phyloP scores from a whole-genome alignment of 2,113 vertebrate species.

The Noctilio leporinus region DNA sequence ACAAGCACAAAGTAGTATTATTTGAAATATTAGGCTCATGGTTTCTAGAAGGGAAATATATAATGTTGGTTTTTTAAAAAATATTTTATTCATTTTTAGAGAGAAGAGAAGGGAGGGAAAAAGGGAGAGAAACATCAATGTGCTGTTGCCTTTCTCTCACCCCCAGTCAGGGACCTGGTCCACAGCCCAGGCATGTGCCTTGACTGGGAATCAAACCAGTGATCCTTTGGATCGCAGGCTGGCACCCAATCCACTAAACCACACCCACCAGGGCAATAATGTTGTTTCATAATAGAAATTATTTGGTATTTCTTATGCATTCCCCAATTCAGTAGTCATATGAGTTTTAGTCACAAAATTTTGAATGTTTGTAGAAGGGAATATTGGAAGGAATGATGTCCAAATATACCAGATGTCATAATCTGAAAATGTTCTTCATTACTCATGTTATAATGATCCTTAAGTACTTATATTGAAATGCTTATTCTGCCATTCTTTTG shows the following conservation, averaged over 20 bases:
- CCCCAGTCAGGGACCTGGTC: too few species aligned
- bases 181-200: too few species aligned
- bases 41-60: background rate
- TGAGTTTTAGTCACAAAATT: background rate
- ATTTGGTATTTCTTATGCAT: background rate
- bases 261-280: too few species aligned
- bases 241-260: too few species aligned
- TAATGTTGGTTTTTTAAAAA: background rate
- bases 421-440: background rate
- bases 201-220: too few species aligned
- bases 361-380: background rate
- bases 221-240: too few species aligned
- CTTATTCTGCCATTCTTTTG: background rate
- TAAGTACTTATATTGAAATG: background rate
- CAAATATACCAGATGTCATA: background rate
- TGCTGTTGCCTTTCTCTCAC: too few species aligned
- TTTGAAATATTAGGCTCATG: background rate
- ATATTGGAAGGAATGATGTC: background rate
- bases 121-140: too few species aligned
- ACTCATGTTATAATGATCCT: background rate
- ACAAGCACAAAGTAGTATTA: background rate
- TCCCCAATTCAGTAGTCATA: background rate
- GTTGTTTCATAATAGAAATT: background rate
- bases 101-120: too few species aligned
- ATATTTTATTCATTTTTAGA: too few species aligned